Conservation (phyloP, 1,140 invertebrate genomes). For the Drosophila obscura region DNA sequence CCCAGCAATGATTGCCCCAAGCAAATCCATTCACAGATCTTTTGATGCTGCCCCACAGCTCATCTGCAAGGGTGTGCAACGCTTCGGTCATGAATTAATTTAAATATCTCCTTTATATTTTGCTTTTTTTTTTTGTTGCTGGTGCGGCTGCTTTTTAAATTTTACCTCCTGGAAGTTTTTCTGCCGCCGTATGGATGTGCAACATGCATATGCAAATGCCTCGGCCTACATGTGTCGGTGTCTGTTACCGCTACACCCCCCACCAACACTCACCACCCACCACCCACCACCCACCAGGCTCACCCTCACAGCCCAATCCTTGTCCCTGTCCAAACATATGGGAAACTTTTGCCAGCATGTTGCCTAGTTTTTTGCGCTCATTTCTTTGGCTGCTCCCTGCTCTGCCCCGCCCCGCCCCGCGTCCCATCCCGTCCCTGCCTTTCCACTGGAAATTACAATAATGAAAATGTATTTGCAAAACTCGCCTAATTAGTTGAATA, state of each 20-base stretch:
- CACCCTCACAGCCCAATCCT: neutral
- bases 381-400: slow-evolving; percentile 31
- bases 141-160: slow-evolving; percentile 61
- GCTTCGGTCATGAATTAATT: too few relatives aligned
- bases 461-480: slow-evolving; percentile 82
- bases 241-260: slow-evolving; percentile 30
- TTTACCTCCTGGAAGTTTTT: slow-evolving; percentile 61
- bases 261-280: neutral
- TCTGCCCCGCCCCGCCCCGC: neutral
- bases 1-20: too few relatives aligned
- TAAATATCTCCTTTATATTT: neutral
- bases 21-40: too few relatives aligned
- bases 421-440: slow-evolving; percentile 4
- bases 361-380: slow-evolving; percentile 58
- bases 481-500: slow-evolving; percentile 81
- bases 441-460: slow-evolving; percentile 73
- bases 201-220: slow-evolving; percentile 76
- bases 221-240: slow-evolving; percentile 77
- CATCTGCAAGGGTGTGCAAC: too few relatives aligned
- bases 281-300: neutral
- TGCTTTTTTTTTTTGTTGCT: slow-evolving; percentile 19
- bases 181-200: slow-evolving; percentile 4
- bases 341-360: slow-evolving; percentile 64
- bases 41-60: too few relatives aligned
- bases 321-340: slow-evolving; percentile 27